Evolutionary conservation across 2,888 invertebrate genomes (phyloP), one percentile per base, ranked within the genome.

Genomic region (Aleiodes testaceus): DNA sequence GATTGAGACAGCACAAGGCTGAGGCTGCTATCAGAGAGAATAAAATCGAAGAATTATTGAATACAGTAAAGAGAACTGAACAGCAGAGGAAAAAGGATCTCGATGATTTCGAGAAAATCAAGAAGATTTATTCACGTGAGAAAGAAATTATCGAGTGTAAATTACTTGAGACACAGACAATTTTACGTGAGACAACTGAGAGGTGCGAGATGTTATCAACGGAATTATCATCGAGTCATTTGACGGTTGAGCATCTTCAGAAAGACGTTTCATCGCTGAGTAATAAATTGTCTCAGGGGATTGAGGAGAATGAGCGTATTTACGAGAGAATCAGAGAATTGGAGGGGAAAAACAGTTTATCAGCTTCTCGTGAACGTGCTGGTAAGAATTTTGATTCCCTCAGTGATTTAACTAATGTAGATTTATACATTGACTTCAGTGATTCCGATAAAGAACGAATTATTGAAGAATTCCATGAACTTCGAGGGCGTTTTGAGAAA

Each of bases 321-420:
- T 94, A 93, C 79, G 90, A 90, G 64, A 91, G 93, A 78, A 89
- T 95, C 69, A 90, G 93, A 72, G 95, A 94, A 79, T 84, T 95
- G 22, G 94, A 95, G 87, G 91, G 91, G 16, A 88, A 90, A 75
- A 85, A 88, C 42, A 85, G 88, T 53, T 88, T 91, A 69, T 90
- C 91, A 5, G 89, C 90, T 1, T 88, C 89, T 7, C 89, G 90
- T 80, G 91, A 91, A 78, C 91, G 91, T 74, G 90, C 91, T 72
- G 90, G 91, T 73, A 90, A 91, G 80, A 93, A 93, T 77, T 91
- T 94, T 76, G 94, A 94, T 78, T 95, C 95, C 3, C 88, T 96
- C 7, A 93, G 93, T 78, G 95, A 96, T 85, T 90, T 96, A 45
- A 94, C 94, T 6, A 94, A 94, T 80, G 90, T 95, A 69, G 94